These are phyloP conservation scores for Aulostomus chinensis DNA, from an alignment of 2,797 vertebrate genomes.

Conservation along the genomic window DNA sequence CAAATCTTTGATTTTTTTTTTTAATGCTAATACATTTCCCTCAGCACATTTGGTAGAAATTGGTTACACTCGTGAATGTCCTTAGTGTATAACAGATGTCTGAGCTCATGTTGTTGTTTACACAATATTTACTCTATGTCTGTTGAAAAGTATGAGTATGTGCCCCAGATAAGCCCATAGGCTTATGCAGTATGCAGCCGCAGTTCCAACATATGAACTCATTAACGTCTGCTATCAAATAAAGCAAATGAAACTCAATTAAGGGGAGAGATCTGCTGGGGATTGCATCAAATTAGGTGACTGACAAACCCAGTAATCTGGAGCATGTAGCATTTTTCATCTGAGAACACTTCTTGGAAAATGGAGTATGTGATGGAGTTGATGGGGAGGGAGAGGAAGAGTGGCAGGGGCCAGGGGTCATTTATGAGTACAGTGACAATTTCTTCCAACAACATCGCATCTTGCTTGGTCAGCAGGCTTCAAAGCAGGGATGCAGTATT, in stretches of 20 bases:
- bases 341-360: constrained; percentile 69
- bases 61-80: constrained; percentile 40
- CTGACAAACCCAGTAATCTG: constrained; percentile 65
- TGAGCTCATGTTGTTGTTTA: constrained; percentile 50
- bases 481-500: constrained; percentile 77
- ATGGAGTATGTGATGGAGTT: constrained; percentile 37
- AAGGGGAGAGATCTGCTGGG: constrained; percentile 57
- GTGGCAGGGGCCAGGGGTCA: constrained; percentile 53
- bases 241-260: constrained; percentile 65
- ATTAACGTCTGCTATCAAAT: constrained; percentile 54
- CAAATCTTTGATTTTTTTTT: constrained; percentile 10
- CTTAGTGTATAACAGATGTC: constrained; percentile 41
- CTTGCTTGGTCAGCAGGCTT: constrained; percentile 76
- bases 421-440: constrained; percentile 68
- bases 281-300: constrained; percentile 70
- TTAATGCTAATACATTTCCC: constrained; percentile 47
- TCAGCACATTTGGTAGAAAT: constrained; percentile 40
- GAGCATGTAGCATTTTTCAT: constrained; percentile 55
- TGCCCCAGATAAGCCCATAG: constrained; percentile 49
- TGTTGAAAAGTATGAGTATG: constrained; percentile 38
- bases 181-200: constrained; percentile 23
- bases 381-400: constrained; percentile 33
- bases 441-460: constrained; percentile 69
- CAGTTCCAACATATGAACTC: constrained; percentile 47
- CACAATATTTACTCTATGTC: constrained; percentile 38